Evolutionary conservation across 2,797 vertebrate genomes (phyloP).

Genomic region (Periophthalmus magnuspinnatus): DNA sequence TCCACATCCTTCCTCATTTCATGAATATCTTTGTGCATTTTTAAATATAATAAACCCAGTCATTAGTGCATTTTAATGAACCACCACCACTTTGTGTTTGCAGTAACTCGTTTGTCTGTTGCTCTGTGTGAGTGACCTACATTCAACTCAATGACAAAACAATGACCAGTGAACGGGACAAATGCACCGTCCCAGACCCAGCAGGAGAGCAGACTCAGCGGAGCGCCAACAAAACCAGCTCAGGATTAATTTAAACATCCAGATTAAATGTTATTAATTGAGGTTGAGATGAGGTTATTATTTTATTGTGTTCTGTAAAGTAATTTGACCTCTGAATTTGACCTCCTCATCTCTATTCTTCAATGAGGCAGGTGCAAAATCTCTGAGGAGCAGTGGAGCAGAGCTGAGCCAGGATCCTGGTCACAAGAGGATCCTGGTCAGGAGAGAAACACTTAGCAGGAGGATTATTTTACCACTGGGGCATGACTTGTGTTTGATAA

Average conservation of each 20-base stretch:
- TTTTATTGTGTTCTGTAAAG: not conserved
- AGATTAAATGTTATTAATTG: not conserved
- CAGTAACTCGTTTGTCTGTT: conserved; percentile 59
- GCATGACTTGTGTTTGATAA: not conserved
- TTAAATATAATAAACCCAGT: conserved; percentile 8
- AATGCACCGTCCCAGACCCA: conserved; percentile 36
- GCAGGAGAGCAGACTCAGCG: conserved; percentile 10
- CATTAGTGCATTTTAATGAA: conserved; percentile 34
- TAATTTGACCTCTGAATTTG: not conserved
- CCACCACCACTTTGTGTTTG: conserved; percentile 42
- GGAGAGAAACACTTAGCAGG: too few species aligned
- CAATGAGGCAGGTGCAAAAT: not conserved
- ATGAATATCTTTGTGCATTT: not conserved
- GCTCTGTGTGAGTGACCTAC: conserved; percentile 68
- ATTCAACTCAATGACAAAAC: conserved; percentile 64
- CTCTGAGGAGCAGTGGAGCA: not conserved
- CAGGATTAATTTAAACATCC: not conserved
- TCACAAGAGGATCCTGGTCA: too few species aligned
- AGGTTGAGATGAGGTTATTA: not conserved
- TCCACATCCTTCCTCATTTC: not conserved
- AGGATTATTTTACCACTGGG: too few species aligned
- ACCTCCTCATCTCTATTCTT: not conserved
- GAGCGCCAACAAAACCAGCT: not conserved
- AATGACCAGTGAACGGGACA: conserved; percentile 47
- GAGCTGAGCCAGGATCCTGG: not conserved